Evolutionary conservation across 2,113 vertebrate species (phyloP), one percentile per base, ranked within the genome.

Genomic region (Laticauda laticaudata): DNA sequence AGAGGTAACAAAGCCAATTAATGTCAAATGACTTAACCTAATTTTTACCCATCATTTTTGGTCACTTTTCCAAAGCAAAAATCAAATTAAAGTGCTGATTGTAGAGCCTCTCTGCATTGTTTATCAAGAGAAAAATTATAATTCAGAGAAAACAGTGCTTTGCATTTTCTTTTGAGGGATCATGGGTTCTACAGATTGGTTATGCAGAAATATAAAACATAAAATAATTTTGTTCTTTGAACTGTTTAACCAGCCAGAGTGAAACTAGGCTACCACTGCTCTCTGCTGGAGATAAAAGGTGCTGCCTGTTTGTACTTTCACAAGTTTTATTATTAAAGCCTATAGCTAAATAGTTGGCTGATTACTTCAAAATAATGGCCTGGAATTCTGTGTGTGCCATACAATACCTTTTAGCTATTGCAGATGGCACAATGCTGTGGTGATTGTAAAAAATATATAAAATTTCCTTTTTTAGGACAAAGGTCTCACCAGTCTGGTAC

Each of bases 201-300:
- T 24, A 29, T 85, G 54, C 61, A 15, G 87, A 81, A 26, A 45
- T 12, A 86, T 54, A 34, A 48, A 75, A 81, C n/a, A 64, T 5
- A 90, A 21, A 45, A 34, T 53, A 11, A 18, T n/a, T 43, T 45
- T 56, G 23, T 18, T 9, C 48, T 24, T 29, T 34, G 34, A 69
- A 56, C 39, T 2, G 3, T 10, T n/a, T n/a, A 26, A 53, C 10
- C 54, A 48, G 61, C 21, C 12, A 3, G 2, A 43, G 5, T 48
- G 69, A 93, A 91, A 85, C 6, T 86, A 87, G 55, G n/a, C 64
- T 18, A 18, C 23, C 69, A 91, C 54, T 86, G 69, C 90, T 87
- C 90, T 91, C 93, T 43, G 39, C 29, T 89, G 93, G 54, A 53
- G 5, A 23, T 59, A 12, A 4, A 21, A 61, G 21, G 12, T 53